A percentile compares a stretch with the other conserved stretches of the same genome.
These are phyloP conservation scores for Sinocyclocheilus grahami DNA, from an alignment of 2,113 vertebrate genomes.

Conservation along the genomic window DNA sequence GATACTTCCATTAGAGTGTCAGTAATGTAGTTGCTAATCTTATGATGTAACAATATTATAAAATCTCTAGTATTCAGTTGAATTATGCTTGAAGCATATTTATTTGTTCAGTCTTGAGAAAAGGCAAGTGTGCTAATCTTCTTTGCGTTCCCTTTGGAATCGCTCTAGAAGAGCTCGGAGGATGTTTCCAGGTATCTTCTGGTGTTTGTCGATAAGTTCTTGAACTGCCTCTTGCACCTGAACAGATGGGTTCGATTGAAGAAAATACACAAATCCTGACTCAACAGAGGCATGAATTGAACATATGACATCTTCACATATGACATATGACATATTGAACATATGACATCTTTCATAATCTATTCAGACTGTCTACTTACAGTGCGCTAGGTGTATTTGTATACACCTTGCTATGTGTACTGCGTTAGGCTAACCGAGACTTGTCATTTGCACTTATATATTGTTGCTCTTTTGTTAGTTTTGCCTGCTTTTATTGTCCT, in stretches of 20 bases:
- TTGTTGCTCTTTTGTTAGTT: too few species aligned
- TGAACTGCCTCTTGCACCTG: constrained; percentile 89
- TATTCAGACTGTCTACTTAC: too few species aligned
- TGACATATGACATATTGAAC: neutral
- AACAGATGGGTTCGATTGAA: constrained; percentile 44
- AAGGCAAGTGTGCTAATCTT: constrained; percentile 31
- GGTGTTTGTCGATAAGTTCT: constrained; percentile 88
- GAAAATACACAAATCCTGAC: neutral
- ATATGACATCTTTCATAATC: neutral
- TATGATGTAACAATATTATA: neutral
- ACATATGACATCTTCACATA: neutral
- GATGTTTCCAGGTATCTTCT: constrained; percentile 91
- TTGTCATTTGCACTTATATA: too few species aligned
- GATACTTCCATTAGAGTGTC: constrained; percentile 14
- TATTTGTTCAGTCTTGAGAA: constrained; percentile 24
- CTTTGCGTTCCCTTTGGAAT: constrained; percentile 48
- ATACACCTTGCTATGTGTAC: too few species aligned
- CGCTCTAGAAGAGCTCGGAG: constrained; percentile 80
- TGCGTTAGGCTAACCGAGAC: too few species aligned
- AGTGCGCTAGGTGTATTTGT: too few species aligned
- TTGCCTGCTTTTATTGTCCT: too few species aligned
- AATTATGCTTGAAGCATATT: constrained; percentile 29
- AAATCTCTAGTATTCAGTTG: constrained; percentile 19
- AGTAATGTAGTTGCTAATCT: constrained; percentile 33
- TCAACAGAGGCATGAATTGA: neutral